Evolutionary conservation across 2,888 invertebrate genomes (phyloP).

Genomic region (Steinernema scapterisci): DNA sequence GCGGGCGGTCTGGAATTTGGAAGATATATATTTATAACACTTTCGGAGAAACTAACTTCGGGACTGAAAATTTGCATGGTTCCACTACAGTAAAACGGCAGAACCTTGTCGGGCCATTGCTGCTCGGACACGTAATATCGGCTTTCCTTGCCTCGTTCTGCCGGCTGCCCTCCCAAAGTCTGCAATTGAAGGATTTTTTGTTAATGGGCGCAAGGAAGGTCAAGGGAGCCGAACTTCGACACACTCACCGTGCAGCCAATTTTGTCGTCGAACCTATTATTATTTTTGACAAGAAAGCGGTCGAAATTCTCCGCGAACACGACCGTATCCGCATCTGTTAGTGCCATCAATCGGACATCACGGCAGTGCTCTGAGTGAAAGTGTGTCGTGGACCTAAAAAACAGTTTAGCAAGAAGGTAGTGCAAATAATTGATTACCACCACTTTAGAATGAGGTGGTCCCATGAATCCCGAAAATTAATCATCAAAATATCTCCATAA

Average conservation of each 20-base stretch:
- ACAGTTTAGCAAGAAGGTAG: not conserved
- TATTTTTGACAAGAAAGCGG: not conserved
- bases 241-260: conserved; percentile 17
- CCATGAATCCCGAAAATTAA: conserved; percentile 3
- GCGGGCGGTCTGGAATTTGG: not conserved
- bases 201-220: not conserved
- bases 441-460: conserved; percentile 17
- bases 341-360: conserved; percentile 9
- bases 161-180: not conserved
- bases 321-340: conserved; percentile 8
- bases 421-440: not conserved
- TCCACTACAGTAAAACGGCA: conserved; percentile 18
- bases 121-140: not conserved
- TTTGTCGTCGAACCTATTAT: conserved; percentile 3
- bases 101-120: not conserved
- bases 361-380: conserved; percentile 18
- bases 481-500: conserved; percentile 9
- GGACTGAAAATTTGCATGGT: conserved; percentile 13
- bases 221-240: not conserved
- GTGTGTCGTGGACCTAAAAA: not conserved
- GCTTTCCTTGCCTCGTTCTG: not conserved
- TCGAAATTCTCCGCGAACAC: conserved; percentile 18
- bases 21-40: not conserved
- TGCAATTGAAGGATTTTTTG: not conserved
- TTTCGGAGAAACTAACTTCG: not conserved